A percentile compares a stretch with the other conserved stretches of the same genome.
Evolutionary conservation across 30 jellyfish, hydroid and myxozoan species (phyloP).

Genomic region (Turritopsis rubra): DNA sequence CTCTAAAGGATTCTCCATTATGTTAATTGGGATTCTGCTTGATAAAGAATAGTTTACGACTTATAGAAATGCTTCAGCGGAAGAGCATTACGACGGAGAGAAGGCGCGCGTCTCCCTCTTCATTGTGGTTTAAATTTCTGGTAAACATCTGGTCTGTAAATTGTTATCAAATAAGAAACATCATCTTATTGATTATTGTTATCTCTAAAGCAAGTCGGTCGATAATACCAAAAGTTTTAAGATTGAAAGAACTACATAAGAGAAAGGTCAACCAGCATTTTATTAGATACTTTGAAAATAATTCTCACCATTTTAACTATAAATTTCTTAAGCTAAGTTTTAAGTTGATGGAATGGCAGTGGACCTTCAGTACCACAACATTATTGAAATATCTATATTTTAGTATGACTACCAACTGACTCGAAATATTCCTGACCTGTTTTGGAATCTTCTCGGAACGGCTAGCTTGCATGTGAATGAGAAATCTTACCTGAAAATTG

Average conservation of each 20-base stretch:
- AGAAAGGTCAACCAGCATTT: neutral
- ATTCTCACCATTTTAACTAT: no score
- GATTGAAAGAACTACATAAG: neutral
- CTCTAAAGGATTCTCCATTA: no score
- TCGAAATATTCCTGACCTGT: constrained; percentile 36
- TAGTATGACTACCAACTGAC: constrained; percentile 32
- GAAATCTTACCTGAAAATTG: constrained; percentile 24
- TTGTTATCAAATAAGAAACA: neutral
- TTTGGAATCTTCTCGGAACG: constrained; percentile 35
- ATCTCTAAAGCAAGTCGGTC: neutral
- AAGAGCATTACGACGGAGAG: no score
- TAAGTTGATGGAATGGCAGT: neutral
- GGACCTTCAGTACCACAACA: neutral
- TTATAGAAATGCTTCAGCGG: no score
- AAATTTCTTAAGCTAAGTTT: no score
- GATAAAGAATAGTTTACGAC: no score
- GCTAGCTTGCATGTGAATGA: constrained; percentile 42
- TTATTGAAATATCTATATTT: neutral
- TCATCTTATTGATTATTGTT: neutral
- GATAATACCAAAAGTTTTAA: neutral
- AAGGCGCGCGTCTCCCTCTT: neutral
- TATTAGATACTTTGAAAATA: neutral
- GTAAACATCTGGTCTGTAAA: neutral
- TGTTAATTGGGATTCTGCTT: no score
- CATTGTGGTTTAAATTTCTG: neutral